Evolutionary conservation across 2,888 invertebrate genomes (phyloP).

Genomic region (Drosophila incognita): DNA sequence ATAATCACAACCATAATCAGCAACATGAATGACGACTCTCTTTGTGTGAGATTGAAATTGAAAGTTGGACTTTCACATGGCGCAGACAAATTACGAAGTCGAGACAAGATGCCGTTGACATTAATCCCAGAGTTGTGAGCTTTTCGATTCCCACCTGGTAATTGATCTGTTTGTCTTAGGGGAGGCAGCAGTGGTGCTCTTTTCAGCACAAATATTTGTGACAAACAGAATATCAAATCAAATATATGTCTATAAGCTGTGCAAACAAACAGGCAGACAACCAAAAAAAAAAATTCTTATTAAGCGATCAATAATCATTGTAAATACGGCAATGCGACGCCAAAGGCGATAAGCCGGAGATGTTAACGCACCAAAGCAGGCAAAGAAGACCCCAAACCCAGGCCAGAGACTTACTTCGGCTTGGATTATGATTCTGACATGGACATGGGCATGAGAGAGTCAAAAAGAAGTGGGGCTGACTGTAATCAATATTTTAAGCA

Average conservation of each 20-base stretch:
- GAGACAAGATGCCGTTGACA: slow-evolving; percentile 61
- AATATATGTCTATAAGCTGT: slow-evolving; percentile 46
- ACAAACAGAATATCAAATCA: slow-evolving; percentile 38
- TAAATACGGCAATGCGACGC: slow-evolving; percentile 77
- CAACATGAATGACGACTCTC: slow-evolving; percentile 40
- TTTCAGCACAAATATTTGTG: slow-evolving; percentile 38
- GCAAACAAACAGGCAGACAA: slow-evolving; percentile 45
- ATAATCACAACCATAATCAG: slow-evolving; percentile 41
- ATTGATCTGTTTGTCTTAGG: slow-evolving; percentile 60
- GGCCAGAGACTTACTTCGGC: slow-evolving; percentile 5
- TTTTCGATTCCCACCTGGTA: slow-evolving; percentile 33
- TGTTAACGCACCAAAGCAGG: slow-evolving; percentile 65
- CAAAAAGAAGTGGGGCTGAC: neutral
- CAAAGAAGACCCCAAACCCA: slow-evolving; percentile 17
- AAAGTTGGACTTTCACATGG: slow-evolving; percentile 77
- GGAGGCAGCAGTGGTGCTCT: neutral
- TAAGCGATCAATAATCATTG: slow-evolving; percentile 82
- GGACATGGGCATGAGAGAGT: neutral
- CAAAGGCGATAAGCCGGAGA: slow-evolving; percentile 73
- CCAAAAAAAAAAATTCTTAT: slow-evolving; percentile 62
- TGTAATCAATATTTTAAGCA: neutral
- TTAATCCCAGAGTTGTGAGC: slow-evolving; percentile 34
- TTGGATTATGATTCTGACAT: neutral
- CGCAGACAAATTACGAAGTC: slow-evolving; percentile 33
- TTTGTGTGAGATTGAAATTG: slow-evolving; percentile 43